Evolutionary conservation across 2,888 invertebrate genomes (phyloP).

Genomic region (Gymnocheta viridis): DNA sequence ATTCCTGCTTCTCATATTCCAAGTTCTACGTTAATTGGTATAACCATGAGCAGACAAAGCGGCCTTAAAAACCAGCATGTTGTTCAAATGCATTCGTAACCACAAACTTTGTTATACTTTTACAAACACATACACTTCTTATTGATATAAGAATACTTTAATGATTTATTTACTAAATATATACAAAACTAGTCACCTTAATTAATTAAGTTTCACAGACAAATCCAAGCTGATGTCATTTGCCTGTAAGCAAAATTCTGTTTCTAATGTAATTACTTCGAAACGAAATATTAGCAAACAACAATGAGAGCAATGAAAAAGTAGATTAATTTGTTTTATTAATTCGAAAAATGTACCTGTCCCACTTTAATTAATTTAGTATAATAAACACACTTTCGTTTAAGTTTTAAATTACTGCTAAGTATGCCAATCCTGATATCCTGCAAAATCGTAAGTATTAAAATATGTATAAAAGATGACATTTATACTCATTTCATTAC

Average conservation of each 20-base stretch:
- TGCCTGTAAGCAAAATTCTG: background rate
- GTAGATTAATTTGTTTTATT: conserved; percentile 28
- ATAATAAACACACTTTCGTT: background rate
- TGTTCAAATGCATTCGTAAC: too few species aligned
- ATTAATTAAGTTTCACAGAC: conserved; percentile 22
- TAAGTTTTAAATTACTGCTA: background rate
- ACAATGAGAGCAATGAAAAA: conserved; percentile 2
- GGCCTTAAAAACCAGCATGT: too few species aligned
- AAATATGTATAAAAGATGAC: too few species aligned
- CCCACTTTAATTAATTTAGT: background rate
- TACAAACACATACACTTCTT: too few species aligned
- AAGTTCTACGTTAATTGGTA: too few species aligned
- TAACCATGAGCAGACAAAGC: too few species aligned
- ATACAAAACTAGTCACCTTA: background rate
- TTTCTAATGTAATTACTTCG: background rate
- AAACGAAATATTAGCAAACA: background rate
- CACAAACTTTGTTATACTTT: too few species aligned
- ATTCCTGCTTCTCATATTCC: too few species aligned
- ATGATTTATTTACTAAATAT: too few species aligned
- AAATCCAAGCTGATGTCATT: background rate
- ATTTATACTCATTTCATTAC: too few species aligned
- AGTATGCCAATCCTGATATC: background rate
- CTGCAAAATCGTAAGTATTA: too few species aligned
- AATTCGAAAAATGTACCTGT: background rate
- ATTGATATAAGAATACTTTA: too few species aligned